These are phyloP conservation scores for Notolabrus celidotus DNA, from an alignment of 2,797 vertebrate species.

Conservation along the genomic window DNA sequence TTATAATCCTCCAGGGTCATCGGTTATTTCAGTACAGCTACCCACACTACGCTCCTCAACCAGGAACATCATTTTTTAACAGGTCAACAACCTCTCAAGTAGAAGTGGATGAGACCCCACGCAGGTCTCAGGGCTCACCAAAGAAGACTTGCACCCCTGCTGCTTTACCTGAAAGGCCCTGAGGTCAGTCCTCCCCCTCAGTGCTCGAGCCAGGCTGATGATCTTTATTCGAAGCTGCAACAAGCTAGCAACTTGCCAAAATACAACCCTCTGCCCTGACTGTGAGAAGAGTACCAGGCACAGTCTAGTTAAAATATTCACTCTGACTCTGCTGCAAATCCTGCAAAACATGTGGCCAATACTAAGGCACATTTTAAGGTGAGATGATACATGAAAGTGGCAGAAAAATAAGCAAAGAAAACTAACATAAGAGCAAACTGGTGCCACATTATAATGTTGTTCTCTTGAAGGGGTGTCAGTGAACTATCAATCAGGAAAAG, in stretches of 20 bases:
- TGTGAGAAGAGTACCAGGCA: constrained; percentile 41
- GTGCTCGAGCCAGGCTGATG: constrained; percentile 27
- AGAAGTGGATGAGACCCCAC: constrained; percentile 47
- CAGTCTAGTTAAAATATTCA: constrained; percentile 46
- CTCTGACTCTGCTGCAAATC: constrained; percentile 18
- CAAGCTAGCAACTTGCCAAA: constrained; percentile 67
- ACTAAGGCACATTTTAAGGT: too few relatives aligned
- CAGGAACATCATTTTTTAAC: constrained; percentile 47
- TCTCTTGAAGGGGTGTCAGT: constrained; percentile 3
- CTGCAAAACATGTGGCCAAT: background rate
- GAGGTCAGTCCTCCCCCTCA: constrained; percentile 68
- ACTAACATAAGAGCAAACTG: constrained; percentile 22
- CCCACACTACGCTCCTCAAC: constrained; percentile 48
- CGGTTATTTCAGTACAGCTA: constrained; percentile 59
- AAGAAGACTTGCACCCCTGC: constrained; percentile 36
- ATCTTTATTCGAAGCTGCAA: constrained; percentile 76
- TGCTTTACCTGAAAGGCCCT: constrained; percentile 45
- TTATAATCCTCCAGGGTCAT: constrained; percentile 50
- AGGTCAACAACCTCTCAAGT: constrained; percentile 68
- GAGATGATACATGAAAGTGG: background rate
- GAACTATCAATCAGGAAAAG: constrained; percentile 25
- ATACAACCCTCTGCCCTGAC: constrained; percentile 55
- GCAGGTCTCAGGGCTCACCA: constrained; percentile 31
- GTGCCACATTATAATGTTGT: constrained; percentile 10
- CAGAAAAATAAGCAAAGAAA: background rate